Conservation (phyloP, 1,140 invertebrate species). For the Penaeus chinensis region DNA sequence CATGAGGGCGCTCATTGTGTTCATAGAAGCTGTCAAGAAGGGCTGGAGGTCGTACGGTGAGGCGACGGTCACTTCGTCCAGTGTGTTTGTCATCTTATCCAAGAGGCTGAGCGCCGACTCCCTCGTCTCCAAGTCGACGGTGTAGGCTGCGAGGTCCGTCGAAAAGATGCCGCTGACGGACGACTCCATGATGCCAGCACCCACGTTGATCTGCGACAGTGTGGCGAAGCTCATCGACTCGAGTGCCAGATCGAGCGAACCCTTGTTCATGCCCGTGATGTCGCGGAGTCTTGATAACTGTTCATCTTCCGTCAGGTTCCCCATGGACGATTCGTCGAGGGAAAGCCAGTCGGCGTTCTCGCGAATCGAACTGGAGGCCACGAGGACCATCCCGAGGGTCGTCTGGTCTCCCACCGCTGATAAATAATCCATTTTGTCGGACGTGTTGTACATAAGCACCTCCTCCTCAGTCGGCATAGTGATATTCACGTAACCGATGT, state of each 20-base stretch:
- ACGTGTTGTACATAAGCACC: not conserved
- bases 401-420: constrained; percentile 17
- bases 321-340: not conserved
- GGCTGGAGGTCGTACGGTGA: constrained; percentile 22
- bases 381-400: constrained; percentile 19
- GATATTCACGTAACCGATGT: constrained; percentile 1
- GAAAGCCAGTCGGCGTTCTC: constrained; percentile 34
- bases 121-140: constrained; percentile 32
- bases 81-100: constrained; percentile 16
- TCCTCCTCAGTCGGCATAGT: constrained; percentile 21
- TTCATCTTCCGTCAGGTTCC: not conserved
- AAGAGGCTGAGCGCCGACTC: constrained; percentile 13
- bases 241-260: not conserved
- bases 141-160: constrained; percentile 16
- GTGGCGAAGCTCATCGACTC: constrained; percentile 27
- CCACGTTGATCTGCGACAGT: constrained; percentile 21
- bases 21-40: constrained; percentile 8
- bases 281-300: not conserved
- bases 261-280: constrained; percentile 27
- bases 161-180: constrained; percentile 20
- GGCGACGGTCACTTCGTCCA: not conserved
- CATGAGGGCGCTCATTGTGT: constrained; percentile 12
- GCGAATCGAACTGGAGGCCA: constrained; percentile 2
- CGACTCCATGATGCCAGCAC: constrained; percentile 22
- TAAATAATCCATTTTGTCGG: not conserved